A percentile compares a stretch with the other conserved stretches of the same genome.
Evolutionary conservation across 1,140 invertebrate species (phyloP).

Genomic region (Chironomus striatipennis): DNA sequence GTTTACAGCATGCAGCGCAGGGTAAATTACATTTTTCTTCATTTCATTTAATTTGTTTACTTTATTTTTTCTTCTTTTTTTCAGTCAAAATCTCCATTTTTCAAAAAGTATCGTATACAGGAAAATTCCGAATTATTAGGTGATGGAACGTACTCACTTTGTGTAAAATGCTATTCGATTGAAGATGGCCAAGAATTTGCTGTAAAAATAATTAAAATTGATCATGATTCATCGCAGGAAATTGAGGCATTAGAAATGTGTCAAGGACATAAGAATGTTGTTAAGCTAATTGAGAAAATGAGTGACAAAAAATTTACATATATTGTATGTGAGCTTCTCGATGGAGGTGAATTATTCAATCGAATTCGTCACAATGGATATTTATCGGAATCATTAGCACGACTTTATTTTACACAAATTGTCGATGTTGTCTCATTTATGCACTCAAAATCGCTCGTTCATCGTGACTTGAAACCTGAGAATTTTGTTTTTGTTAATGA

Average conservation of each 20-base stretch:
- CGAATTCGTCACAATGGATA: slow-evolving; percentile 51
- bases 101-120: slow-evolving; percentile 72
- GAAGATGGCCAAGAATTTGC: slow-evolving; percentile 67
- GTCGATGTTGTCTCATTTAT: slow-evolving; percentile 71
- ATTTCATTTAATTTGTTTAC: not conserved
- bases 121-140: slow-evolving; percentile 55
- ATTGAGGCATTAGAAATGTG: slow-evolving; percentile 68
- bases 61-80: slow-evolving; percentile 25
- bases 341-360: slow-evolving; percentile 79
- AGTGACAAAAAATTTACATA: slow-evolving; percentile 74
- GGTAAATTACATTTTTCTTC: slow-evolving; percentile 8
- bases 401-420: slow-evolving; percentile 64
- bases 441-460: slow-evolving; percentile 71
- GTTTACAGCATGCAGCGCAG: not conserved
- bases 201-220: slow-evolving; percentile 83
- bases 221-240: slow-evolving; percentile 67
- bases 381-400: slow-evolving; percentile 67
- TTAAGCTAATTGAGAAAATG: slow-evolving; percentile 71
- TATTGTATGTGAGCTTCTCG: slow-evolving; percentile 76
- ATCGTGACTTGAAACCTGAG: slow-evolving; percentile 85
- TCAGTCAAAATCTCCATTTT: slow-evolving; percentile 73
- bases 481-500: slow-evolving; percentile 65
- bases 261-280: slow-evolving; percentile 83
- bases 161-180: slow-evolving; percentile 70
- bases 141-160: slow-evolving; percentile 84